Evolutionary conservation across 2,888 invertebrate genomes (phyloP).

Genomic region (Nymphalis polychloros): DNA sequence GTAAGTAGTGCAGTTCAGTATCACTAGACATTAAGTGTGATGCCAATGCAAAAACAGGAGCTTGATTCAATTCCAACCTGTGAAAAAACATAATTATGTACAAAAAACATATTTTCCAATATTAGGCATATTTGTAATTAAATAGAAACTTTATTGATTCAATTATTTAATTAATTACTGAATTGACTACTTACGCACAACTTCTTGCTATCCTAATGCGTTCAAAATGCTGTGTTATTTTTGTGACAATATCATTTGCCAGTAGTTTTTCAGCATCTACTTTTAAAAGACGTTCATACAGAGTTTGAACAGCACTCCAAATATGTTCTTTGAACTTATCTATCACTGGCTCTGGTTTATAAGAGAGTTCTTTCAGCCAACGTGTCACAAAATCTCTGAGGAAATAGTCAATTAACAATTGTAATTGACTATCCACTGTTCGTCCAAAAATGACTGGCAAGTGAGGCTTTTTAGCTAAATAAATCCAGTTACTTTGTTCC

Average conservation of each 20-base stretch:
- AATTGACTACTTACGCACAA: slow-evolving; percentile 83
- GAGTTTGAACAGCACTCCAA: slow-evolving; percentile 88
- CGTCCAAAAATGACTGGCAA: slow-evolving; percentile 91
- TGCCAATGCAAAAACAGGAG: slow-evolving; percentile 87
- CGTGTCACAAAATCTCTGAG: slow-evolving; percentile 89
- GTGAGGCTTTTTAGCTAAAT: slow-evolving; percentile 74
- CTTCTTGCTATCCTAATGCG: slow-evolving; percentile 89
- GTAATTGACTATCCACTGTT: slow-evolving; percentile 91
- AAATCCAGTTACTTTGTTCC: slow-evolving; percentile 69
- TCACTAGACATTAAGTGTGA: slow-evolving; percentile 88
- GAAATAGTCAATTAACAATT: slow-evolving; percentile 90
- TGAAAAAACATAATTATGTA: slow-evolving; percentile 39
- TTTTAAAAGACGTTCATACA: slow-evolving; percentile 87
- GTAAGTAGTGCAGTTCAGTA: slow-evolving; percentile 89
- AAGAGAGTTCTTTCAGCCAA: slow-evolving; percentile 88
- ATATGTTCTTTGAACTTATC: slow-evolving; percentile 89
- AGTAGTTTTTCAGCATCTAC: slow-evolving; percentile 92
- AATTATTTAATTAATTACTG: slow-evolving; percentile 10
- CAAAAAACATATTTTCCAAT: background rate
- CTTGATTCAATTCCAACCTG: slow-evolving; percentile 83
- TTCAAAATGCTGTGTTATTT: slow-evolving; percentile 92
- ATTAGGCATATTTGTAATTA: background rate
- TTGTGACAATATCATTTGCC: slow-evolving; percentile 90
- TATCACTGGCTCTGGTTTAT: slow-evolving; percentile 84
- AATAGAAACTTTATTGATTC: background rate